A percentile compares a stretch with the other conserved stretches of the same genome.
Conservation (phyloP, 64 coral and sea anemone genomes). For the Hydrozoanthus tunicans region DNA sequence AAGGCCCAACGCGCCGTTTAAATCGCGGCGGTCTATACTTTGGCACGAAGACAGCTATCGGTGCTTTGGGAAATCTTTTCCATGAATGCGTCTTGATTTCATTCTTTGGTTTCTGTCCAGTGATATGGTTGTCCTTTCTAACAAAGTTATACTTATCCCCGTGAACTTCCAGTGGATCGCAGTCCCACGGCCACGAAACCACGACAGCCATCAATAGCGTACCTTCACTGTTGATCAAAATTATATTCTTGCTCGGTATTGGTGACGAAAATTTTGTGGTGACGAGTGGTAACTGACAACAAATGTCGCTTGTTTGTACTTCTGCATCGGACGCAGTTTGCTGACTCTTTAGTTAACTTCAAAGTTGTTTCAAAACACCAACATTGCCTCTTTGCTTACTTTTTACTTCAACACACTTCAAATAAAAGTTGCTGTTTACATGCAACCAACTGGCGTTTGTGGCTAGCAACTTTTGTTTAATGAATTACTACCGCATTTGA, state of each 20-base stretch:
- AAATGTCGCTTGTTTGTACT: not conserved
- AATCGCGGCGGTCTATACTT: conserved; percentile 16
- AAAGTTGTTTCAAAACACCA: not conserved
- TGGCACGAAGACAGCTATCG: not conserved
- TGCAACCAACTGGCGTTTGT: not conserved
- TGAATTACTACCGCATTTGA: not conserved
- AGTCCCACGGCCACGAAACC: not conserved
- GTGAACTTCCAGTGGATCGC: conserved; percentile 5
- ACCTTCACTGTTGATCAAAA: not conserved
- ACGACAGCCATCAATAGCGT: conserved; percentile 1
- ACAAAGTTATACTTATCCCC: conserved; percentile 22
- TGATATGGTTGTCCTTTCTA: not conserved
- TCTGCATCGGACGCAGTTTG: not conserved
- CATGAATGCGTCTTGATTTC: not conserved
- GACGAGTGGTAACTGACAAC: not conserved
- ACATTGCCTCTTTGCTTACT: not conserved
- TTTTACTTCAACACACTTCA: not conserved
- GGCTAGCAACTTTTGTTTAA: conserved; percentile 1
- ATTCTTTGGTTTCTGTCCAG: not conserved
- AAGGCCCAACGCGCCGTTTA: not conserved
- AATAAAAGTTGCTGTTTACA: not conserved
- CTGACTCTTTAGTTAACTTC: not conserved
- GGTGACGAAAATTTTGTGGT: not conserved
- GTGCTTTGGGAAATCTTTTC: not conserved
- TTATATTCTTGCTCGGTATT: not conserved